Conservation (phyloP, 2,888 invertebrate species). For the Erannis defoliaria region DNA sequence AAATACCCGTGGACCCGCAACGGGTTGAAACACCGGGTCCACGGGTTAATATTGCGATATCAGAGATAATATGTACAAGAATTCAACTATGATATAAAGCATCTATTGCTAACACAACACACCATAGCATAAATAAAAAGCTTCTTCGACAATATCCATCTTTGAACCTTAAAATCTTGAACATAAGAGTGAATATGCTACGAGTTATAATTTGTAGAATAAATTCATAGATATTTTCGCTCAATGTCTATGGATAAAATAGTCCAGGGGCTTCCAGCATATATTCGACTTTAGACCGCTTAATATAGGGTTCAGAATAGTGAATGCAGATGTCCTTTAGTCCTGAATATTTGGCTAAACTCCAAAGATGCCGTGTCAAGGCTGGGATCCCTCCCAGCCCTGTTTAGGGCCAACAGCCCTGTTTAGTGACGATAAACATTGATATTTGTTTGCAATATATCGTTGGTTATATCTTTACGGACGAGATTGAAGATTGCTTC, state of each 20-base stretch:
- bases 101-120: background rate
- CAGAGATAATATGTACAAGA: background rate
- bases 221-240: too few species aligned
- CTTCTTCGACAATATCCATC: background rate
- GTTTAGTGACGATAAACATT: slow-evolving; percentile 44
- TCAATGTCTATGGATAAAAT: background rate
- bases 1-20: too few species aligned
- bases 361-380: slow-evolving; percentile 38
- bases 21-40: too few species aligned
- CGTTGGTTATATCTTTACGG: slow-evolving; percentile 16
- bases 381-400: too few species aligned
- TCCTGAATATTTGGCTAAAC: slow-evolving; percentile 36
- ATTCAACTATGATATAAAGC: background rate
- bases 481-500: slow-evolving; percentile 4
- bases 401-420: background rate
- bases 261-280: background rate
- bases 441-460: slow-evolving; percentile 44
- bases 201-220: too few species aligned
- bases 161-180: background rate
- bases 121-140: slow-evolving; percentile 1
- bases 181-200: slow-evolving; percentile 7
- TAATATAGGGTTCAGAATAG: background rate
- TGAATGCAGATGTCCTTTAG: slow-evolving; percentile 25
- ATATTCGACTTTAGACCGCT: background rate
- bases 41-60: too few species aligned